Conservation (phyloP, 2,888 invertebrate species). For the Cetonia aurata region DNA sequence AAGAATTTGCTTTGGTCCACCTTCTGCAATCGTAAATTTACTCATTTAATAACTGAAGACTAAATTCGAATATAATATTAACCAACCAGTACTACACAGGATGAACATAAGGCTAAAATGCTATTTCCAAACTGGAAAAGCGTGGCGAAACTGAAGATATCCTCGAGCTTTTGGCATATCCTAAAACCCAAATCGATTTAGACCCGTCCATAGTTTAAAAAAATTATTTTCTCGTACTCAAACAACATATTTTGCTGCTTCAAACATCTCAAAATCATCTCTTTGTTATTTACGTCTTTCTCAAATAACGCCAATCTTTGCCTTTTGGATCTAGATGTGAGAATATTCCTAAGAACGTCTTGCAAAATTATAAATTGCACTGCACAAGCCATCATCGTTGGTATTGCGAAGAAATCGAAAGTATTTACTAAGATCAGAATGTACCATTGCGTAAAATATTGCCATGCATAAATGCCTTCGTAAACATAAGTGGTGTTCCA, state of each 20-base stretch:
- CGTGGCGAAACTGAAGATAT: slow-evolving; percentile 46
- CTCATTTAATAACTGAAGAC: neutral
- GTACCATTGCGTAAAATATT: slow-evolving; percentile 48
- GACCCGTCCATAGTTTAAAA: neutral
- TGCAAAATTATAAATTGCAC: slow-evolving; percentile 47
- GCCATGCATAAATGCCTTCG: slow-evolving; percentile 49
- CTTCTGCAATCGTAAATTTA: slow-evolving; percentile 18
- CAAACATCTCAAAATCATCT: slow-evolving; percentile 47
- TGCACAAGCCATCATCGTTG: slow-evolving; percentile 35
- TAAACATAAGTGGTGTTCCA: slow-evolving; percentile 47
- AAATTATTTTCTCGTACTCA: slow-evolving; percentile 26
- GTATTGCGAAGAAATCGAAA: slow-evolving; percentile 41
- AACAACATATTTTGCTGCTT: slow-evolving; percentile 50
- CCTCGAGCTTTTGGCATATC: slow-evolving; percentile 48
- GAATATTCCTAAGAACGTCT: slow-evolving; percentile 46
- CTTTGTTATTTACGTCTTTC: slow-evolving; percentile 17
- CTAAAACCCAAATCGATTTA: slow-evolving; percentile 40
- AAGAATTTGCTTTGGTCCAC: slow-evolving; percentile 18
- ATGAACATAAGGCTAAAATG: slow-evolving; percentile 48
- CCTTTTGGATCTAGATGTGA: slow-evolving; percentile 9
- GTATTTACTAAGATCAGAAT: slow-evolving; percentile 37
- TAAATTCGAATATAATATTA: neutral
- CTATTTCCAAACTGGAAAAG: slow-evolving; percentile 49
- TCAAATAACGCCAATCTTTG: slow-evolving; percentile 33
- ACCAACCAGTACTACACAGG: slow-evolving; percentile 44